Evolutionary conservation across 1,140 invertebrate species (phyloP), one percentile per base, ranked within the genome.

Genomic region (Drosophila mauritiana): DNA sequence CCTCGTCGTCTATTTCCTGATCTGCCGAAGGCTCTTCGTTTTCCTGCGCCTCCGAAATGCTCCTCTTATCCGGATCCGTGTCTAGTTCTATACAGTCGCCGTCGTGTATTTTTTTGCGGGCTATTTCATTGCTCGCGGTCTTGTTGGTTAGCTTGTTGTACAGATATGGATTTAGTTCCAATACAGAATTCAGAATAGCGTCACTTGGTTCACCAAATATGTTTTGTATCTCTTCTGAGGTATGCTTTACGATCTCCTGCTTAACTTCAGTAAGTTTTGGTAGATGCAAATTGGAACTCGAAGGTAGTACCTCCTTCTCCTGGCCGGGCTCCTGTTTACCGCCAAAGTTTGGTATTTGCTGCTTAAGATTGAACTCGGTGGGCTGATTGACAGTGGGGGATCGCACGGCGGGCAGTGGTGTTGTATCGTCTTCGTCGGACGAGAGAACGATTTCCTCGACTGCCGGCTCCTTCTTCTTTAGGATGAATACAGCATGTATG

Each of bases 171-270:
- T 79, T 83, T 0, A 88, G 31, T 8, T 63, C 36, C 1, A 76
- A 25, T 0, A 83, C 62, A 4, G 65, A 45, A 27, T 64, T 63
- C 1, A 88, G 49, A 10, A 90, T 54, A 3, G 62, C 51, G 11
- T 83, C 67, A 61, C 91, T 51, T 1, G 89, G n/a, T n/a, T 78
- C 69, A 0, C 90, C 90, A 34, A 91, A 91, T 25, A 91, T 89
- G 40, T 69, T 62, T 11, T 51, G 34, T 15, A 91, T 84, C 7
- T 84, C 68, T 4, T 69, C 65, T 2, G 65, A 53, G 5, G 73
- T 70, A 5, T 77, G 34, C 7, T 40, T 65, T 15, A 91, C 11
- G 2, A 57, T 1, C 40, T 91, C 90, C 13, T 73, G 34, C 37
- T 91, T 91, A 0, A 86, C 25, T 0, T 78, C 67, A 0, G 85